Conservation (phyloP, 1,140 invertebrate species). For the Lordiphosa stackelbergi region DNA sequence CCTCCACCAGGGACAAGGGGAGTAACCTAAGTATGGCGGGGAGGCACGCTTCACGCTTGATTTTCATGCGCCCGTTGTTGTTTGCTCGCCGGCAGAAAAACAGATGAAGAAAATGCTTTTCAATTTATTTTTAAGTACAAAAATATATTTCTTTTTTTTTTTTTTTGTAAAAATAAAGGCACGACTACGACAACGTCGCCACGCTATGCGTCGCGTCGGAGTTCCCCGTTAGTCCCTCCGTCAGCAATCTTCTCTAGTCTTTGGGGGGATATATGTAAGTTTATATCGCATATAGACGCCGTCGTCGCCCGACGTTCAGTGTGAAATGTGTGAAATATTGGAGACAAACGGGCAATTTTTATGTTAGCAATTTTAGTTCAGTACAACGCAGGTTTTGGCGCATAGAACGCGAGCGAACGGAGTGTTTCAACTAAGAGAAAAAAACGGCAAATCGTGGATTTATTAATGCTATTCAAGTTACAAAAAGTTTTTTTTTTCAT, state of each 20-base stretch:
- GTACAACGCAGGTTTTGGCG: conserved; percentile 69
- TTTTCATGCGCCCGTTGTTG: conserved; percentile 68
- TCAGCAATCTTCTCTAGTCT: neutral
- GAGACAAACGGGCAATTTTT: conserved; percentile 74
- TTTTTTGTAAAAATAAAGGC: conserved; percentile 40
- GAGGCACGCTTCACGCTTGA: conserved; percentile 64
- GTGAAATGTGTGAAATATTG: conserved; percentile 68
- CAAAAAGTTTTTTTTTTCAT: neutral
- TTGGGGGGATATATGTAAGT: conserved; percentile 15
- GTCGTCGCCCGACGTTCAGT: conserved; percentile 5
- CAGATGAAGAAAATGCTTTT: conserved; percentile 72
- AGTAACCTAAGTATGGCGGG: neutral
- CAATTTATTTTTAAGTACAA: conserved; percentile 75
- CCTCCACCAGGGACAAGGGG: conserved; percentile 8
- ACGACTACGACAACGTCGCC: conserved; percentile 4
- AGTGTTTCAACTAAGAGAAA: neutral
- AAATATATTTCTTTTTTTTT: conserved; percentile 49
- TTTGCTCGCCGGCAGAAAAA: conserved; percentile 32
- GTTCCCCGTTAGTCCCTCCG: conserved; percentile 15
- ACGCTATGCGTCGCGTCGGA: conserved; percentile 39
- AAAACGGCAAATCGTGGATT: too few relatives aligned
- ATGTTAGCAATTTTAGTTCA: conserved; percentile 68
- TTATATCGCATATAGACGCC: conserved; percentile 39
- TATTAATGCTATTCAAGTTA: too few relatives aligned
- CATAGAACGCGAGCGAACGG: conserved; percentile 56